phyloP scores from a whole-genome alignment of 2,797 vertebrate genomes.

The Helarctos malayanus region DNA sequence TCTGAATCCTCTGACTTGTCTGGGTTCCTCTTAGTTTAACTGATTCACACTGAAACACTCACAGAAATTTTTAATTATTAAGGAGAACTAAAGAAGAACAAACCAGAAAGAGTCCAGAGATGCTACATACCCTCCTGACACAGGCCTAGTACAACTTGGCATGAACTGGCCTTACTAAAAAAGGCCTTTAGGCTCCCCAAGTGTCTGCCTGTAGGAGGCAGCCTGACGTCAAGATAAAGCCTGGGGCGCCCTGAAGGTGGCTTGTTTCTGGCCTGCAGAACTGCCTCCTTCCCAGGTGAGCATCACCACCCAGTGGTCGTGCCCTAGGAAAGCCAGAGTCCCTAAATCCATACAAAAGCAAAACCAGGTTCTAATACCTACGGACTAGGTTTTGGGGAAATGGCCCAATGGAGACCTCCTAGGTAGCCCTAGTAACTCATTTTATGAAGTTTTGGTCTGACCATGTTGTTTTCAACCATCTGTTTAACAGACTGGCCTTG shows the following conservation, averaged over 20 bases:
- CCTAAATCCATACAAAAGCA: not conserved
- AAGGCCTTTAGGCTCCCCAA: not conserved
- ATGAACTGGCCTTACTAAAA: not conserved
- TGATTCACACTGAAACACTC: not conserved
- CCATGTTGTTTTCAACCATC: not conserved
- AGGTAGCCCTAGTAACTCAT: not conserved
- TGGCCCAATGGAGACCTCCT: not conserved
- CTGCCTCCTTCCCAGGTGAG: not conserved
- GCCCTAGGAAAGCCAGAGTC: not conserved
- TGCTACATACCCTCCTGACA: not conserved
- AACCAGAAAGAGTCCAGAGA: not conserved
- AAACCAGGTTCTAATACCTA: not conserved
- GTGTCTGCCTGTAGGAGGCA: not conserved
- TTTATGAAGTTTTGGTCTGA: not conserved
- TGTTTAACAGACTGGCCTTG: not conserved
- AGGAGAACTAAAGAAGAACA: not conserved
- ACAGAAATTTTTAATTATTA: not conserved
- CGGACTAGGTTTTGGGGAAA: not conserved
- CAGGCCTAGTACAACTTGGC: not conserved
- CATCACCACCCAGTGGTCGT: not conserved
- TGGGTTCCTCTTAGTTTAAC: not conserved
- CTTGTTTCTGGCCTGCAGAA: not conserved
- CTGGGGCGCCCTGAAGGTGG: rapidly evolving
- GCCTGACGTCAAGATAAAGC: not conserved
- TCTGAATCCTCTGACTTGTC: not conserved